Evolutionary conservation across 2,113 vertebrate species (phyloP).

Genomic region (Amblyornis subalaris): DNA sequence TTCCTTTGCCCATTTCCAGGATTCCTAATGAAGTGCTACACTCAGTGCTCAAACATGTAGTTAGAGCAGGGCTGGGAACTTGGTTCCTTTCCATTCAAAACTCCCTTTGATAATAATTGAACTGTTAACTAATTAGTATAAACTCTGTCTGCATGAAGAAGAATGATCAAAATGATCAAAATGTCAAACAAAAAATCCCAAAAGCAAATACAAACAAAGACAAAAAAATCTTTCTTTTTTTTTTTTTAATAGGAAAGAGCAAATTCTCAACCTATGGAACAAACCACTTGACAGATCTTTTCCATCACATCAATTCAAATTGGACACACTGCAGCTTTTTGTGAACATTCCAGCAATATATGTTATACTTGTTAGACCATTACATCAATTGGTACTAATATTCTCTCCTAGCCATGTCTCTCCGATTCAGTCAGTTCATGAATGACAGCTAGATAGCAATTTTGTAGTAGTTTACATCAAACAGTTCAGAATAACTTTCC

Average conservation of each 20-base stretch:
- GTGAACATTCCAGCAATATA: not conserved
- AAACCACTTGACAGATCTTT: slow-evolving; percentile 10
- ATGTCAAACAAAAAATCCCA: not conserved
- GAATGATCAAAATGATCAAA: slow-evolving; percentile 13
- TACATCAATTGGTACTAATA: slow-evolving; percentile 17
- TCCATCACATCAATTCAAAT: slow-evolving; percentile 8
- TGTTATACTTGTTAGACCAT: not conserved
- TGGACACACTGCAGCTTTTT: not conserved
- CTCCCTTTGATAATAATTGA: slow-evolving; percentile 47
- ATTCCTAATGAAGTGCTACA: slow-evolving; percentile 20
- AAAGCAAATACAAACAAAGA: not conserved
- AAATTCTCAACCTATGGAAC: not conserved
- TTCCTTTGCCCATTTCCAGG: slow-evolving; percentile 7
- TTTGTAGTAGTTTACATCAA: not conserved
- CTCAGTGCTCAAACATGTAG: not conserved
- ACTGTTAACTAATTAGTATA: slow-evolving; percentile 49
- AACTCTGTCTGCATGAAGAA: slow-evolving; percentile 1
- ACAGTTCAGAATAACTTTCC: not conserved
- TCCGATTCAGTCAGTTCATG: not conserved
- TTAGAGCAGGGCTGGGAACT: not conserved
- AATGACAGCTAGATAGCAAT: not conserved
- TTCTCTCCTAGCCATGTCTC: not conserved
- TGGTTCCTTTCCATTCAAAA: slow-evolving; percentile 30
- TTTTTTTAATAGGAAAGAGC: not conserved
- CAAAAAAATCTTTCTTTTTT: not conserved